Conservation (phyloP, 2,888 invertebrate species). For the Drosophila maculinotata region DNA sequence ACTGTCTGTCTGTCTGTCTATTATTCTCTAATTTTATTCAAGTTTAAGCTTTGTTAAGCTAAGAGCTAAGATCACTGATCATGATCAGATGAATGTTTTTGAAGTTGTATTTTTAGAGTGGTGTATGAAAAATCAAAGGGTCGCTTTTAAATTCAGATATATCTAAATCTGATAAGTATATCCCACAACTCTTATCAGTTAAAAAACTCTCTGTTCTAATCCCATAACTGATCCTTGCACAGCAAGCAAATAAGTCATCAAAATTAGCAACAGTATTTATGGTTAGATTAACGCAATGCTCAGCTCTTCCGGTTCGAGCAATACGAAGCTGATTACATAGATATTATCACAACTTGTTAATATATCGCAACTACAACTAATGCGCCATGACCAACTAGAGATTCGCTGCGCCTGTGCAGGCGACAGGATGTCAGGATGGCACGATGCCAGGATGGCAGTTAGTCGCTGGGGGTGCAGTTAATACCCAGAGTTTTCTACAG, state of each 20-base stretch:
- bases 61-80: constrained; percentile 3
- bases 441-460: background rate
- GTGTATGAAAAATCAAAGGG: too few relatives aligned
- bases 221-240: background rate
- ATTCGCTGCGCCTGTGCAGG: constrained; percentile 65
- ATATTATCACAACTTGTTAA: constrained; percentile 50
- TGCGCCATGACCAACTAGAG: constrained; percentile 67
- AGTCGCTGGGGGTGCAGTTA: constrained; percentile 17
- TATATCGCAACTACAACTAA: constrained; percentile 43
- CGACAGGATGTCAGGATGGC: constrained; percentile 30
- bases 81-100: background rate
- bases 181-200: too few relatives aligned
- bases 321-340: constrained; percentile 40
- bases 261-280: constrained; percentile 40
- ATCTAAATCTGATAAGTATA: too few relatives aligned
- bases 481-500: background rate
- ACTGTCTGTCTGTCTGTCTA: background rate
- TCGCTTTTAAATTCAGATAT: too few relatives aligned
- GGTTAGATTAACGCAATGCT: constrained; percentile 17
- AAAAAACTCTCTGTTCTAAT: background rate
- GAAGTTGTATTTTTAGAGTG: background rate
- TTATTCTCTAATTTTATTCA: constrained; percentile 14
- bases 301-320: constrained; percentile 41
- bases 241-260: constrained; percentile 18
- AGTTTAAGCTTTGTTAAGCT: constrained; percentile 11